Base-by-base conservation (phyloP, 2,113 vertebrate species). In the Numenius arquata region DNA sequence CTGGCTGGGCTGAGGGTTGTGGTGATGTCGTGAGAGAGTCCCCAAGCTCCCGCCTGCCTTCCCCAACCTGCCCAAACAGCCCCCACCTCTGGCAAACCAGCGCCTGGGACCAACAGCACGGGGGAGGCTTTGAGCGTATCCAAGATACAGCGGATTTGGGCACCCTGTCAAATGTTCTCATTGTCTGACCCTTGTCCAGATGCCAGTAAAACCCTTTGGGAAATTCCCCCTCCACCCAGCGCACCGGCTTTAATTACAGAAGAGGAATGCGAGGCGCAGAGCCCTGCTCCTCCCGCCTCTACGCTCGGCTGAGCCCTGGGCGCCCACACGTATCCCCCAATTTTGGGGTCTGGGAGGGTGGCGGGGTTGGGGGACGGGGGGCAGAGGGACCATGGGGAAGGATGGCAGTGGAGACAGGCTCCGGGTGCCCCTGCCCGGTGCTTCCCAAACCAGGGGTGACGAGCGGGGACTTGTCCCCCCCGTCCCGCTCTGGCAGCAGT, bases 81-180 rank as follows among this genome's bases (percentile, higher is more conserved):
- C 82, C 84, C 87, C 73, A 40, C 66, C 81, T 88, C 59, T 73
- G 29, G 25, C 87, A 63, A 3, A 45, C 52, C 81, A 53, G 56
- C 27, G 40, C 89, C 67, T 25, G 83, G 89, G 88, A 85, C 50
- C 2, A 63, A 18, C n/a, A 68, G 85, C 94, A 92, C 41, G 83
- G 94, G 94, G 92, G 92, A 93, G 95, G 94, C 85, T 96, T 38
- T 78, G 89, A 94, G 91, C 50, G 95, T 92, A 80, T 97, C 97
- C 95, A 96, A 93, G 97, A 70, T 70, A 94, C 94, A 15, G 94
- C 29, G 86, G 97, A 90, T 96, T 96, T 95, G 95, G 97, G 96
- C 95, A 91, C 93, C 97, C 86, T 92, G 96, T 96, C 97, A 97
- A 97, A 96, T 74, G 97, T 93, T 97, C 96, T 96, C 96, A 97